Percentiles rank a stretch among this genome's conserved stretches.
Evolutionary conservation across 2,113 vertebrate species (phyloP).

Genomic region (Rafetus swinhoei): DNA sequence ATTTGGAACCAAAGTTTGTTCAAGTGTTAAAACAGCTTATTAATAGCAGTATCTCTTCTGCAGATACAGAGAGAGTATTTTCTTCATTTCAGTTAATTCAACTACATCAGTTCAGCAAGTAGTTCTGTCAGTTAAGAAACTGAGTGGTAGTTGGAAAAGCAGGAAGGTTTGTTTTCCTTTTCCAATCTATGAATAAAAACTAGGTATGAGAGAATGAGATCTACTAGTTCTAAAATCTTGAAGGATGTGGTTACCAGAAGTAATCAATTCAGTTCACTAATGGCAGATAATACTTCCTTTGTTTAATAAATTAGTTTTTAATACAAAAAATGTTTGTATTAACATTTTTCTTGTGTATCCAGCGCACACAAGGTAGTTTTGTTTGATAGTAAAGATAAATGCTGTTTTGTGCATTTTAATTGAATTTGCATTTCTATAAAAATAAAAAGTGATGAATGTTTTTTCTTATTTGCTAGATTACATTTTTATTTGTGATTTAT

Average conservation of each 20-base stretch:
- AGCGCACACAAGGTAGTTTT: not conserved
- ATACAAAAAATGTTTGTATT: not conserved
- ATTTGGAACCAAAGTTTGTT: not conserved
- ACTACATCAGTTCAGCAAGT: not conserved
- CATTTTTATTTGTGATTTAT: not conserved
- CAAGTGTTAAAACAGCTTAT: not conserved
- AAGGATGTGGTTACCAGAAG: not conserved
- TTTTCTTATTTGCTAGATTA: not conserved
- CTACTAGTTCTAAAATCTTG: not conserved
- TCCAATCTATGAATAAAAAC: not conserved
- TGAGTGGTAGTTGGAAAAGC: not conserved
- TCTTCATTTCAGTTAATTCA: not conserved
- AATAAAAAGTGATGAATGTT: not conserved
- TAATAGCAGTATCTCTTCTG: not conserved
- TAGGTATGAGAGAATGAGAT: not conserved
- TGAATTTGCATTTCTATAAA: not conserved
- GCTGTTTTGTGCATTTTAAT: not conserved
- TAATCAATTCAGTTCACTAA: not conserved
- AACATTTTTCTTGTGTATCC: not conserved
- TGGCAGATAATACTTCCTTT: not conserved
- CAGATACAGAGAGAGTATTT: not conserved
- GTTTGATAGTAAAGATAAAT: not conserved
- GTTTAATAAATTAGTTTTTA: not conserved
- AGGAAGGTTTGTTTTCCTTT: not conserved
- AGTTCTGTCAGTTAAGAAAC: not conserved